Percentiles rank a stretch among this genome's conserved stretches.
Evolutionary conservation across 2,797 vertebrate species (phyloP).

Genomic region (Sebastes hopkinsi): DNA sequence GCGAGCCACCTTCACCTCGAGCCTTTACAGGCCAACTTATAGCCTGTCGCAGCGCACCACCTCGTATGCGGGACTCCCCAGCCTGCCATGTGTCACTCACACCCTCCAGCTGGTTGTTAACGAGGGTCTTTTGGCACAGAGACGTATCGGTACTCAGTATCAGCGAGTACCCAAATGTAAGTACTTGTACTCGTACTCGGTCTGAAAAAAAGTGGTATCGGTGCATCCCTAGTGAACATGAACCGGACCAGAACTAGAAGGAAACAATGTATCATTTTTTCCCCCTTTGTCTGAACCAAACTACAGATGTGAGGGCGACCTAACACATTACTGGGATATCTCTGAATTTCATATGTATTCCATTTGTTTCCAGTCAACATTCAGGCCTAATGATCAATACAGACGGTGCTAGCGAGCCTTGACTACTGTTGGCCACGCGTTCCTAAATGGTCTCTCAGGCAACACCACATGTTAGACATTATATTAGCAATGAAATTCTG

Average conservation of each 20-base stretch:
- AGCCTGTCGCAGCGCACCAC: too few relatives aligned
- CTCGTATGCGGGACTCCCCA: too few relatives aligned
- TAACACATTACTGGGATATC: not conserved
- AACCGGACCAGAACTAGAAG: not conserved
- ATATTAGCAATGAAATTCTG: slow-evolving; percentile 2
- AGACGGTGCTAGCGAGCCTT: not conserved
- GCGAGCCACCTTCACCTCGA: too few relatives aligned
- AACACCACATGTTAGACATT: slow-evolving; percentile 9
- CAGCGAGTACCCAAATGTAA: too few relatives aligned
- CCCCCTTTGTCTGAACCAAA: not conserved
- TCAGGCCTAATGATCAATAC: not conserved
- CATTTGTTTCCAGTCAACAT: not conserved
- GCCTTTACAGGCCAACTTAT: too few relatives aligned
- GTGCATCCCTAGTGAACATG: not conserved
- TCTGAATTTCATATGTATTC: not conserved
- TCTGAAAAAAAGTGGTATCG: too few relatives aligned
- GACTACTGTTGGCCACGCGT: not conserved
- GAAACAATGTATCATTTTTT: not conserved
- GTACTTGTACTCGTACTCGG: too few relatives aligned
- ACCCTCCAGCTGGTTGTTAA: too few relatives aligned
- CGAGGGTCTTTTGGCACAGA: too few relatives aligned
- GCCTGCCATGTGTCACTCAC: too few relatives aligned
- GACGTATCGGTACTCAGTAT: too few relatives aligned
- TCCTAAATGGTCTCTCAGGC: not conserved
- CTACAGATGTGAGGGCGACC: not conserved